Evolutionary conservation across 2,797 vertebrate genomes (phyloP), one percentile per base, ranked within the genome.

Genomic region (Hypotaenidia okinawae): DNA sequence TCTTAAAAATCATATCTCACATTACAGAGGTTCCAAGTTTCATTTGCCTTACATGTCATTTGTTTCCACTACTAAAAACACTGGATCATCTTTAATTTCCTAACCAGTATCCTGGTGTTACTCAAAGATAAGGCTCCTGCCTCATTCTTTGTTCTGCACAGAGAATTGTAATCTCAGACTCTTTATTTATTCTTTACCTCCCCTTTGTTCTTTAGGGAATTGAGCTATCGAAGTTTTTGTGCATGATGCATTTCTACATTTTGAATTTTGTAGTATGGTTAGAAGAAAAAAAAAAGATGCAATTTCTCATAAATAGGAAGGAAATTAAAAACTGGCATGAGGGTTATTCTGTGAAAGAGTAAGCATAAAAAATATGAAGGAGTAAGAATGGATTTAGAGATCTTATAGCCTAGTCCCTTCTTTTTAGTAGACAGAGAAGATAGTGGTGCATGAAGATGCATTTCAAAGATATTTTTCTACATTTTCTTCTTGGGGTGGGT

Each of bases 71-170:
- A 13, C 10, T 62, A 25, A 55, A 84, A 78, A 67, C 4, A 35
- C 14, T 22, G 13, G 17, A 68, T 54, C 4, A 13, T 25, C 13
- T 54, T n/a, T 41, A 18, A 64, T 63, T 82, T 77, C 30, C 21
- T 67, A 75, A 47, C 16, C 27, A 16, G 5, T 35, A 22, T 41
- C 51, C 15, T 43, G 9, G 2, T 47, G 8, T 51, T 73, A 51
- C 13, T 64, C 15, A 68, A 5, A 68, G 49, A 35, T 22, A 33
- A 73, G 16, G 22, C 5, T 12, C 5, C 21, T 30, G 15, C 74
- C 22, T 54, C 10, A 10, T 0, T 1, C 7, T 66, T 57, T 70
- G 5, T 1, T 74, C 51, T n/a, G 11, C 3, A 2, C 35, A n/a
- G 25, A 59, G 39, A 63, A 30, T 69, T 35, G 17, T 51, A 21